A percentile compares a stretch with the other conserved stretches of the same genome.
Evolutionary conservation across 2,888 invertebrate species (phyloP).

Genomic region (Polietes domitor): DNA sequence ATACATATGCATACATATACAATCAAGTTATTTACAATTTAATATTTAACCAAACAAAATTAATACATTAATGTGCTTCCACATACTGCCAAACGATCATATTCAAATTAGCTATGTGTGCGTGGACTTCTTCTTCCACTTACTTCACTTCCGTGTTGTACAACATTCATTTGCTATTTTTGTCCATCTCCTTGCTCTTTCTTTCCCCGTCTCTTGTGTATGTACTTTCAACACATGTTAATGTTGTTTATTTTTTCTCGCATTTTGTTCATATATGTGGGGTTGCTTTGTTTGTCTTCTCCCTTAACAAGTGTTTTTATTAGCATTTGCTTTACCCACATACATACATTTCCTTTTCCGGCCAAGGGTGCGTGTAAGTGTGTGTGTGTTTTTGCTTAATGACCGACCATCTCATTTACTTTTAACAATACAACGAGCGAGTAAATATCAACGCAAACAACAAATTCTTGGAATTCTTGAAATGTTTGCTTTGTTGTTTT

Average conservation of each 20-base stretch:
- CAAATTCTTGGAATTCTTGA: conserved; percentile 34
- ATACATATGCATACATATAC: not conserved
- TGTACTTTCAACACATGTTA: conserved; percentile 39
- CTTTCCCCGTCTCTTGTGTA: not conserved
- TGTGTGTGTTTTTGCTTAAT: conserved; percentile 30
- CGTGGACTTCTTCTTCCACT: too few relatives aligned
- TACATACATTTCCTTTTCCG: not conserved
- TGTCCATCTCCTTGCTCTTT: too few relatives aligned
- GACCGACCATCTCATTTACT: conserved; percentile 43
- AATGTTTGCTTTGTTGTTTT: conserved; percentile 30
- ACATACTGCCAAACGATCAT: too few relatives aligned
- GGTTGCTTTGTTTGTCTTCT: not conserved
- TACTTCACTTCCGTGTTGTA: too few relatives aligned
- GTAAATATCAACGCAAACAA: conserved; percentile 19
- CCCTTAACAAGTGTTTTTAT: conserved; percentile 50
- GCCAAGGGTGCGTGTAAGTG: not conserved
- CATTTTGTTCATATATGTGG: not conserved
- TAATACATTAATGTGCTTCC: too few relatives aligned
- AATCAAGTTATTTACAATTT: too few relatives aligned
- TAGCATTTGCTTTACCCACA: conserved; percentile 31
- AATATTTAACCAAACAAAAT: too few relatives aligned
- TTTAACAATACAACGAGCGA: conserved; percentile 3
- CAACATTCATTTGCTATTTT: not conserved
- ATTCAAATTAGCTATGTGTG: too few relatives aligned
- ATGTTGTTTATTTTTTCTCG: not conserved